Percentiles rank a stretch among this genome's conserved stretches.
phyloP scores from a whole-genome alignment of 1,140 invertebrate genomes.

The Brachionus koreanus region DNA sequence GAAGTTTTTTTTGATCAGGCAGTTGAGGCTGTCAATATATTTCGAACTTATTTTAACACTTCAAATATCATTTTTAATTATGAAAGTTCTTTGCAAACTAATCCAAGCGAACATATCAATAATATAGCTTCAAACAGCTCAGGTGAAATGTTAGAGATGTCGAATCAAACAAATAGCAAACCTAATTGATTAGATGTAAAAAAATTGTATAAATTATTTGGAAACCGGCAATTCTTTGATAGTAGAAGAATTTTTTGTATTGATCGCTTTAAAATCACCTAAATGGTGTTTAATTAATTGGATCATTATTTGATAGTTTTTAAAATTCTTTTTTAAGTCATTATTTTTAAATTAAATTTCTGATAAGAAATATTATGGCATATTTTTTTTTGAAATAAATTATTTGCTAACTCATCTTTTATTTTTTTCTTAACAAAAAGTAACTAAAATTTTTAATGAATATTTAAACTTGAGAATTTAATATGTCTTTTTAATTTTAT shows the following conservation, averaged over 20 bases:
- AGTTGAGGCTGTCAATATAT: slow-evolving; percentile 72
- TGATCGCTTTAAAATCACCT: background rate
- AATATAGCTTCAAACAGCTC: background rate
- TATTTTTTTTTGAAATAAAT: background rate
- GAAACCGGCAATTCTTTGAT: background rate
- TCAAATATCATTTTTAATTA: slow-evolving; percentile 92
- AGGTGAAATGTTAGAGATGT: background rate
- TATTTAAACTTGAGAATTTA: background rate
- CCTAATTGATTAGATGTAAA: background rate
- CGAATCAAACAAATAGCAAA: background rate
- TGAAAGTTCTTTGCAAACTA: background rate
- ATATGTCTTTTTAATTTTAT: too few species aligned
- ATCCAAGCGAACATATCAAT: background rate
- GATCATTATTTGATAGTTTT: background rate
- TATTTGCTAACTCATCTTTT: background rate
- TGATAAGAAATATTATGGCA: background rate
- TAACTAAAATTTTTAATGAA: background rate
- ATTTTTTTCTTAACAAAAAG: too few species aligned
- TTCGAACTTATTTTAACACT: slow-evolving; percentile 79
- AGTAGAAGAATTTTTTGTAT: background rate
- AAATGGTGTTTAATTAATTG: background rate
- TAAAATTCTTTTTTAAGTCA: background rate
- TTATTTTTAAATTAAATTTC: background rate
- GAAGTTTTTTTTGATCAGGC: slow-evolving; percentile 90
- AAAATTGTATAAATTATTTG: background rate